Evolutionary conservation across 2,888 invertebrate genomes (phyloP).

Genomic region (Eustalomyia histrio): DNA sequence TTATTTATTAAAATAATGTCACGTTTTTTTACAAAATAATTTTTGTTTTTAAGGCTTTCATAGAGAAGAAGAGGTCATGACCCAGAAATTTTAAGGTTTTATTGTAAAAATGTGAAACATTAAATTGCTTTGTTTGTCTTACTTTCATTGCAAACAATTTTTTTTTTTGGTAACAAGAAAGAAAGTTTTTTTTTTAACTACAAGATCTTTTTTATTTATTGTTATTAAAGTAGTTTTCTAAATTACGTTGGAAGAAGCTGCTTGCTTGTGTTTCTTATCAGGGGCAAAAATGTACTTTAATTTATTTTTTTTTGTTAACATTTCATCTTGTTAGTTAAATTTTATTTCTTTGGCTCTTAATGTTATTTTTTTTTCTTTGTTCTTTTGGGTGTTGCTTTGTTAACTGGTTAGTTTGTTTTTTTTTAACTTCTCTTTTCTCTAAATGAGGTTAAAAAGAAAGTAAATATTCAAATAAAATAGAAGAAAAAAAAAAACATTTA

Average conservation of each 20-base stretch:
- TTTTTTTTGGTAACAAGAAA: conserved; percentile 49
- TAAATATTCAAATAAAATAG: conserved; percentile 27
- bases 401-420: background rate
- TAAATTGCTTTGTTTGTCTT: conserved; percentile 12
- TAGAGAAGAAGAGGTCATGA: conserved; percentile 61
- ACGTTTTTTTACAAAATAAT: conserved; percentile 49
- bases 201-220: too few species aligned
- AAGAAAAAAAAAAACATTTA: background rate
- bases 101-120: conserved; percentile 14
- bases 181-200: conserved; percentile 52
- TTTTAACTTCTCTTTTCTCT: background rate
- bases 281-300: conserved; percentile 42
- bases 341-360: background rate
- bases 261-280: conserved; percentile 22
- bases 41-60: conserved; percentile 13
- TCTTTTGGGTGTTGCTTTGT: background rate
- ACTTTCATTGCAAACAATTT: conserved; percentile 26
- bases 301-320: conserved; percentile 20
- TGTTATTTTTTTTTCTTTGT: too few species aligned
- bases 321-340: conserved; percentile 25
- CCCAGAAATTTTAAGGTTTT: conserved; percentile 43
- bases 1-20: conserved; percentile 32
- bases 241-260: conserved; percentile 34
- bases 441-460: conserved; percentile 53
- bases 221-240: too few species aligned